phyloP scores from a whole-genome alignment of 2,113 vertebrate genomes.

The Conger conger region DNA sequence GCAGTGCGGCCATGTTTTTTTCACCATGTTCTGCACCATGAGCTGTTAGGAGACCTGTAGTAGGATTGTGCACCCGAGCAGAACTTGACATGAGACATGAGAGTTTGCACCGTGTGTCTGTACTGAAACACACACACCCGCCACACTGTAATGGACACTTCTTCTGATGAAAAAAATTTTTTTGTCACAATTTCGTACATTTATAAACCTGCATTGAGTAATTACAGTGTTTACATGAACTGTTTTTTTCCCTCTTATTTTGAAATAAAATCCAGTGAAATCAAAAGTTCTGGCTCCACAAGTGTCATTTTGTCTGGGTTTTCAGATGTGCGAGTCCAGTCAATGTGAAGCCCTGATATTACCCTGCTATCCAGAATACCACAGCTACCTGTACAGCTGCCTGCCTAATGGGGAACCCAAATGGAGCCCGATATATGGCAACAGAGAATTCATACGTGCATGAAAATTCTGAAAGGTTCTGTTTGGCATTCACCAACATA shows the following conservation, averaged over 20 bases:
- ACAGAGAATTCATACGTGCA: no score
- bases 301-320: background rate
- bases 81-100: background rate
- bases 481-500: no score
- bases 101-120: background rate
- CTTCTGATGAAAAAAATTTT: background rate
- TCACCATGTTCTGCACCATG: background rate
- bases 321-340: no score
- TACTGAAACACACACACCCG: background rate
- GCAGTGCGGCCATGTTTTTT: background rate
- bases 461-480: no score
- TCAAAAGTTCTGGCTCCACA: background rate
- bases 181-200: background rate
- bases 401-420: no score
- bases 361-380: no score
- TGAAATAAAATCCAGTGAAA: background rate
- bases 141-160: background rate
- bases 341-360: no score
- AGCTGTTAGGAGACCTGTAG: background rate
- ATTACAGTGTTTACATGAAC: background rate
- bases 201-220: background rate
- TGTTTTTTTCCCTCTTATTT: background rate
- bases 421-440: no score
- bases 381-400: no score
- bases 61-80: background rate